A percentile compares a stretch with the other conserved stretches of the same genome.
phyloP scores from a whole-genome alignment of 2,888 invertebrate species.

The Drosophila algonquin region DNA sequence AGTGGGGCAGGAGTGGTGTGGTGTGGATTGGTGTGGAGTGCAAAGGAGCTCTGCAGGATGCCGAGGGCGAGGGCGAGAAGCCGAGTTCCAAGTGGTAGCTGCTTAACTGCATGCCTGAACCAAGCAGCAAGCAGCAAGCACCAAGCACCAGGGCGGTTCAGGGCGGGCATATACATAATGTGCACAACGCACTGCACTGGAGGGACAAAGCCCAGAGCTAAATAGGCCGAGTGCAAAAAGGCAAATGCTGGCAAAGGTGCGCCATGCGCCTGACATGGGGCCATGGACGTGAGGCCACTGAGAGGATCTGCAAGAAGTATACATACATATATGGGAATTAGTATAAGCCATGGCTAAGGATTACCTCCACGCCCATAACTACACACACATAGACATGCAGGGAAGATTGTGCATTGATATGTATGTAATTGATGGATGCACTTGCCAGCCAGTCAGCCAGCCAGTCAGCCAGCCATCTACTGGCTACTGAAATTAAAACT shows the following conservation, averaged over 20 bases:
- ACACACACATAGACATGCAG: not conserved
- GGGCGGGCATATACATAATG: constrained; percentile 50
- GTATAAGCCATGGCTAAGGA: constrained; percentile 33
- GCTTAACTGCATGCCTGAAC: constrained; percentile 34
- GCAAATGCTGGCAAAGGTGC: constrained; percentile 44
- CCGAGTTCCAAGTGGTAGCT: constrained; percentile 33
- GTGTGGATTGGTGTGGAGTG: constrained; percentile 5
- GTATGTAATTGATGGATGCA: constrained; percentile 26
- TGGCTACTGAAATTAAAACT: constrained; percentile 10
- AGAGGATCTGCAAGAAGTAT: constrained; percentile 31
- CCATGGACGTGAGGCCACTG: constrained; percentile 27
- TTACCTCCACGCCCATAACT: not conserved
- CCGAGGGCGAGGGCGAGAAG: not conserved
- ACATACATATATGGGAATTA: constrained; percentile 46
- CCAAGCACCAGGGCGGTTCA: constrained; percentile 9
- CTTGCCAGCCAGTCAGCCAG: constrained; percentile 10
- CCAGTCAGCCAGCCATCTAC: not conserved
- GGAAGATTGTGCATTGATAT: constrained; percentile 29
- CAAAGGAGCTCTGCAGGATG: constrained; percentile 7
- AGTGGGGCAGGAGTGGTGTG: constrained; percentile 1
- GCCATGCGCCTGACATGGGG: constrained; percentile 33
- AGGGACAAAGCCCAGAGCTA: constrained; percentile 40
- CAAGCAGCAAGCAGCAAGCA: not conserved
- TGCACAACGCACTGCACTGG: constrained; percentile 57
- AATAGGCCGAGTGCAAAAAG: constrained; percentile 60